phyloP scores from a whole-genome alignment of 2,113 vertebrate genomes.

The Dasypus novemcinctus region DNA sequence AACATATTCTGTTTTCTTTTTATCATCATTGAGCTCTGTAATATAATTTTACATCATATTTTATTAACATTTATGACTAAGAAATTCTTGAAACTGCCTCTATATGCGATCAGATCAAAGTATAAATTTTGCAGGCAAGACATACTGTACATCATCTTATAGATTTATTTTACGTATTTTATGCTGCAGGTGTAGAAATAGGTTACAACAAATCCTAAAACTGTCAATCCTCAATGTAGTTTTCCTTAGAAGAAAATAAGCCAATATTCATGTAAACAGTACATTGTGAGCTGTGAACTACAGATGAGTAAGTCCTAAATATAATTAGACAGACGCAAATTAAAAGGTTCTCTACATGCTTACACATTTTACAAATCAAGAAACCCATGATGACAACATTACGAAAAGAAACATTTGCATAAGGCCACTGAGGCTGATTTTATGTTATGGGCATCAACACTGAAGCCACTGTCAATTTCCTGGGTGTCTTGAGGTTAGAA shows the following conservation, averaged over 20 bases:
- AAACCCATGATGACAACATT: constrained; percentile 64
- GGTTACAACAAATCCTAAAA: constrained; percentile 64
- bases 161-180: constrained; percentile 19
- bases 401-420: constrained; percentile 77
- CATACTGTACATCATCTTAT: constrained; percentile 22
- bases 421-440: constrained; percentile 82
- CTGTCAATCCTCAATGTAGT: constrained; percentile 40
- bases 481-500: constrained; percentile 80
- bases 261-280: constrained; percentile 66
- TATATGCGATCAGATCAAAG: constrained; percentile 55
- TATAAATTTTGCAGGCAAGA: constrained; percentile 46
- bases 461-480: constrained; percentile 71
- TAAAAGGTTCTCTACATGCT: constrained; percentile 49
- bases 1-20: constrained; percentile 24
- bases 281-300: constrained; percentile 46
- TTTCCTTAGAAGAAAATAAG: constrained; percentile 69
- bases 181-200: constrained; percentile 57
- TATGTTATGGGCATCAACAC: constrained; percentile 71
- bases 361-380: constrained; percentile 66
- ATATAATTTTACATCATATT: constrained; percentile 61
- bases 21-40: constrained; percentile 38
- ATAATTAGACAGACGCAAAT: constrained; percentile 61
- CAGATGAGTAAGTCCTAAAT: constrained; percentile 55
- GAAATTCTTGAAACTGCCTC: constrained; percentile 39
- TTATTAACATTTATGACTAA: constrained; percentile 58